phyloP scores from a whole-genome alignment of 2,797 vertebrate species.

The Syngnathus acus region DNA sequence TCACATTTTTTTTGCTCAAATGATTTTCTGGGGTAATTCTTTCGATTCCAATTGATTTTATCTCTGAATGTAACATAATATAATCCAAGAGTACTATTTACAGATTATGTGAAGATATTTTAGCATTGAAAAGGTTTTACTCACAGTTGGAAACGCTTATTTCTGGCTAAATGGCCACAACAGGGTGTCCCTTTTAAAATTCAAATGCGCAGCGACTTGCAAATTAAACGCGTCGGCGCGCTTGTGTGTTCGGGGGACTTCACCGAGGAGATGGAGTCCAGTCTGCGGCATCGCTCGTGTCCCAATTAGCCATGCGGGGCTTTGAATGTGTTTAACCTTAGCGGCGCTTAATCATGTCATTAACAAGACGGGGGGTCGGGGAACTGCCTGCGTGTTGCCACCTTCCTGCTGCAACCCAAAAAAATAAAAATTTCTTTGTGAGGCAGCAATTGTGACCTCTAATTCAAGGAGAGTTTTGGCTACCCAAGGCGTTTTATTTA shows the following conservation, averaged over 20 bases:
- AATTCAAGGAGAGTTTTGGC: conserved; percentile 36
- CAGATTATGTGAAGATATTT: no score
- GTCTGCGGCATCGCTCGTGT: conserved; percentile 37
- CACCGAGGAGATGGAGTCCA: conserved; percentile 21
- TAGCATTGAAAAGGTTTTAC: neutral
- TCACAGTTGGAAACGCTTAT: neutral
- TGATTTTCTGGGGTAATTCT: no score
- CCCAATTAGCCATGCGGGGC: conserved; percentile 51
- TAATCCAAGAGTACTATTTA: no score
- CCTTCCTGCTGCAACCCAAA: conserved; percentile 9
- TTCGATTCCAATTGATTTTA: no score
- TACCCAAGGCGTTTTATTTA: conserved; percentile 25
- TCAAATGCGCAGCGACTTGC: conserved; percentile 36
- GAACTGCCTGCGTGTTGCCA: conserved; percentile 24
- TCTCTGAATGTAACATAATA: no score
- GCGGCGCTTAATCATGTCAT: conserved; percentile 57
- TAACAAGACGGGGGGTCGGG: conserved; percentile 35
- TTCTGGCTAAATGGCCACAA: conserved; percentile 12
- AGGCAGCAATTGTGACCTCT: conserved; percentile 55
- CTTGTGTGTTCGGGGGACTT: conserved; percentile 13
- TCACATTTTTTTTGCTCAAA: no score
- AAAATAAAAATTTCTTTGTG: conserved; percentile 22
- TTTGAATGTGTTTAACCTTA: conserved; percentile 57
- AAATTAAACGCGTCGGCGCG: neutral
- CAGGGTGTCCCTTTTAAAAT: conserved; percentile 38